These are phyloP conservation scores for Bombus soroeensis DNA, from an alignment of 1,140 invertebrate species.

Conservation along the genomic window DNA sequence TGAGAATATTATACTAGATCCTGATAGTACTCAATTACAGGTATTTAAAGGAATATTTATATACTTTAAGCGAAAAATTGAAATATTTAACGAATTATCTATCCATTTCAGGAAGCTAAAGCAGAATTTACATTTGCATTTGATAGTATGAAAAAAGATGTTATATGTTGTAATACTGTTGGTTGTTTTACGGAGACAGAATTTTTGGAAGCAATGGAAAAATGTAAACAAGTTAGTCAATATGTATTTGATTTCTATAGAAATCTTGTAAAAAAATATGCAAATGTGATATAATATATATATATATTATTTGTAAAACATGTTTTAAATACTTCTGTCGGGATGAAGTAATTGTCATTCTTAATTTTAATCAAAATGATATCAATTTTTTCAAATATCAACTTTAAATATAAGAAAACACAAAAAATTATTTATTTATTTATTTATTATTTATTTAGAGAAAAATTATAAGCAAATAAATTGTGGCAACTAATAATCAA, in stretches of 20 bases:
- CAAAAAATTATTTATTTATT: too few relatives aligned
- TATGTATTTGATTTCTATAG: slow-evolving; percentile 89
- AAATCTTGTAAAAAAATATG: slow-evolving; percentile 84
- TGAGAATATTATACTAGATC: slow-evolving; percentile 87
- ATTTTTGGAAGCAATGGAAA: slow-evolving; percentile 85
- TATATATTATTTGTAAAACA: background rate
- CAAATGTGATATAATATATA: slow-evolving; percentile 77
- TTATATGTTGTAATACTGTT: slow-evolving; percentile 86
- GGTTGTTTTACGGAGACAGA: slow-evolving; percentile 87
- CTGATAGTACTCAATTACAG: slow-evolving; percentile 82
- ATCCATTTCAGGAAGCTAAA: slow-evolving; percentile 76
- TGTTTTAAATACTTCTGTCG: background rate
- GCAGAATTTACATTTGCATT: slow-evolving; percentile 88
- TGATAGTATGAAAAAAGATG: slow-evolving; percentile 86
- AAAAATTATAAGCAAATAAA: too few relatives aligned
- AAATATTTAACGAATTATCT: slow-evolving; percentile 14
- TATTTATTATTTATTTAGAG: too few relatives aligned
- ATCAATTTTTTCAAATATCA: too few relatives aligned
- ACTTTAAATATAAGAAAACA: too few relatives aligned
- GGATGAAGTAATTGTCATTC: background rate
- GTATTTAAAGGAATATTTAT: slow-evolving; percentile 68
- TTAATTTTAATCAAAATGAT: too few relatives aligned
- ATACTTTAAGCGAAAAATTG: background rate
- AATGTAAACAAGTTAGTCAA: slow-evolving; percentile 86
- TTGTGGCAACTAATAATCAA: too few relatives aligned